A percentile compares a stretch with the other conserved stretches of the same genome.
phyloP scores from a whole-genome alignment of 2,888 invertebrate species.

The Oxycera nigricornis region DNA sequence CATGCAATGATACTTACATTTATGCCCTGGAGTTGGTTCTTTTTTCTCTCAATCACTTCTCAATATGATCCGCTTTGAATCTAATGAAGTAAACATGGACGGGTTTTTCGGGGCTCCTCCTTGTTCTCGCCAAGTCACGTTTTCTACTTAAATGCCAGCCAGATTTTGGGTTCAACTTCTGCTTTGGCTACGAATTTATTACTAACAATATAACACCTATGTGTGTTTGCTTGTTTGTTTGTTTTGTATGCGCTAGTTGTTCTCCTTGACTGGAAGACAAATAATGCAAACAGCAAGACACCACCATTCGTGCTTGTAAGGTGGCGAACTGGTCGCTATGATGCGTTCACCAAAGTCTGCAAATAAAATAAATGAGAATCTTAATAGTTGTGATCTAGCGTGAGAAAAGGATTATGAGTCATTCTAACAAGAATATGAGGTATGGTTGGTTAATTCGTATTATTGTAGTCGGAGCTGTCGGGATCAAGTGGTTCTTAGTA shows the following conservation, averaged over 20 bases:
- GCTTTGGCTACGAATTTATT: constrained; percentile 14
- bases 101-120: constrained; percentile 10
- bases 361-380: background rate
- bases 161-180: too few species aligned
- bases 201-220: background rate
- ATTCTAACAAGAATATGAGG: background rate
- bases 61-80: background rate
- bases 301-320: constrained; percentile 23
- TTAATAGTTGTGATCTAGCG: too few species aligned
- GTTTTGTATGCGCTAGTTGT: background rate
- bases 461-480: too few species aligned
- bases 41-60: background rate
- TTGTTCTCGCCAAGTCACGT: constrained; percentile 27
- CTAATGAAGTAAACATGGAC: background rate
- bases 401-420: constrained; percentile 8
- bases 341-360: background rate
- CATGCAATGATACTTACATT: constrained; percentile 3
- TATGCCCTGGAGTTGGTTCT: background rate
- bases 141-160: constrained; percentile 24
- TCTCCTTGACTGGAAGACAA: constrained; percentile 32
- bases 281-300: constrained; percentile 13
- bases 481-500: too few species aligned
- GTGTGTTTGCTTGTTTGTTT: background rate
- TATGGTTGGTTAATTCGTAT: too few species aligned
- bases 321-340: constrained; percentile 22